phyloP scores from a whole-genome alignment of 2,113 vertebrate genomes.

The Callithrix jacchus region DNA sequence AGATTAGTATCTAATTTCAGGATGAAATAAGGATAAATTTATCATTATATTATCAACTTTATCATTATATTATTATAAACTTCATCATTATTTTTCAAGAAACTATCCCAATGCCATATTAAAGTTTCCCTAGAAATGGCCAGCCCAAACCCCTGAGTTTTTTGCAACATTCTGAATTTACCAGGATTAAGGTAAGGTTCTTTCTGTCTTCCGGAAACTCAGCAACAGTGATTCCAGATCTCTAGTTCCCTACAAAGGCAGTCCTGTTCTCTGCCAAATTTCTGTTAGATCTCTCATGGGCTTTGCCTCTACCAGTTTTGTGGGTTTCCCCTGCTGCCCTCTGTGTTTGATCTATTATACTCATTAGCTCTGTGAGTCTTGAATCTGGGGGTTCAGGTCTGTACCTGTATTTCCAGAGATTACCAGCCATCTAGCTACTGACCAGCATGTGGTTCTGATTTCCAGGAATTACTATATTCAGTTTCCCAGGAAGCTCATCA shows the following conservation, averaged over 20 bases:
- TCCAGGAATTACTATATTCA: not conserved
- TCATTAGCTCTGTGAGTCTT: not conserved
- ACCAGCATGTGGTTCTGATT: not conserved
- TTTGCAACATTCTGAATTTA: not conserved
- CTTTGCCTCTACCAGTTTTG: not conserved
- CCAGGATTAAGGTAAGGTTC: not conserved
- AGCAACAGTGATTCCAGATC: not conserved
- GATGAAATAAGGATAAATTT: not conserved
- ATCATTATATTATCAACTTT: not conserved
- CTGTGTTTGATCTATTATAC: not conserved
- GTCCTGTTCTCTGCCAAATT: not conserved
- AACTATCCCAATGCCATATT: not conserved
- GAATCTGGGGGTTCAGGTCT: not conserved
- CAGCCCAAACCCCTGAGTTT: accelerated
- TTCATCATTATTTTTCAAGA: not conserved
- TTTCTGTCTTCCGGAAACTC: not conserved
- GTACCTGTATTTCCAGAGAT: not conserved
- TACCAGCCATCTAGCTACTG: not conserved
- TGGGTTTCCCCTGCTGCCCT: not conserved
- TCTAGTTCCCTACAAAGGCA: not conserved
- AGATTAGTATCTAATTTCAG: not conserved
- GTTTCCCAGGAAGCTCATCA: constrained; percentile 32
- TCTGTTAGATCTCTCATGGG: accelerated
- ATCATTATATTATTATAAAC: not conserved
- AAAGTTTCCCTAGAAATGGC: not conserved